A percentile compares a stretch with the other conserved stretches of the same genome.
Evolutionary conservation across 2,113 vertebrate species (phyloP).

Genomic region (Strix uralensis): DNA sequence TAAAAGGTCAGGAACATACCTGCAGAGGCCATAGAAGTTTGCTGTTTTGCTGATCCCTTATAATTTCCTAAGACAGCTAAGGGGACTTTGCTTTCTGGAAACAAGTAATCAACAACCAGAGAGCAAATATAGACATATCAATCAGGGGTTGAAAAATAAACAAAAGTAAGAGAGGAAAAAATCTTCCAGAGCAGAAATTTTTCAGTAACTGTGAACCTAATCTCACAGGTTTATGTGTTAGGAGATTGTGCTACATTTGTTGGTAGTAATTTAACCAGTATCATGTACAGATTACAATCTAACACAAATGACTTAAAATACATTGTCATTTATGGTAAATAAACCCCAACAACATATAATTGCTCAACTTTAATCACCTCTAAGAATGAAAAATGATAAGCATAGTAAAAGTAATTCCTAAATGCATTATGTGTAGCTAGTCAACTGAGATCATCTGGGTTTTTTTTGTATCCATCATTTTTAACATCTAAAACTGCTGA

Average conservation of each 20-base stretch:
- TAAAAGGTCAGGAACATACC: background rate
- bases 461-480: background rate
- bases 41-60: background rate
- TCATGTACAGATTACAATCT: background rate
- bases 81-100: background rate
- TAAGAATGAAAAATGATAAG: background rate
- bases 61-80: background rate
- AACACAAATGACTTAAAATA: background rate
- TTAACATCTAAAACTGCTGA: background rate
- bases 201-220: background rate
- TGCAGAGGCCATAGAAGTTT: background rate
- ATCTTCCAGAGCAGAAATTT: background rate
- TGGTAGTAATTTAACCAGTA: background rate
- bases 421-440: background rate
- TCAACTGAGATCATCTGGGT: background rate
- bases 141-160: background rate
- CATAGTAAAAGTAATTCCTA: background rate
- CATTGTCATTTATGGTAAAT: background rate
- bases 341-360: background rate
- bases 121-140: background rate
- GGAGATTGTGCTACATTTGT: background rate
- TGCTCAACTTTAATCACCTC: background rate
- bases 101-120: background rate
- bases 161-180: background rate
- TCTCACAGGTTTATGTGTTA: background rate